Evolutionary conservation across 2,113 vertebrate species (phyloP).

Genomic region (Dasypus novemcinctus): DNA sequence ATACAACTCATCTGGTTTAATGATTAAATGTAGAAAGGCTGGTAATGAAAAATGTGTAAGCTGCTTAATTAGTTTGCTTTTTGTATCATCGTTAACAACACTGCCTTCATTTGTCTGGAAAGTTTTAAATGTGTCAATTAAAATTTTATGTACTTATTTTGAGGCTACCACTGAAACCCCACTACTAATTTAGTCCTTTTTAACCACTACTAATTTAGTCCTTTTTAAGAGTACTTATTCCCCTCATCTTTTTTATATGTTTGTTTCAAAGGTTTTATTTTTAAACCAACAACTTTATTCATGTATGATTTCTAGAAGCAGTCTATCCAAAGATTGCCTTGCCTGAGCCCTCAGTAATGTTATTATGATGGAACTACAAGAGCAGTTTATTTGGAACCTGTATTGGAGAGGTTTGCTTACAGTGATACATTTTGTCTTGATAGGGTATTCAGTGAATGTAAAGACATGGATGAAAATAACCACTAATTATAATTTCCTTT

Average conservation of each 20-base stretch:
- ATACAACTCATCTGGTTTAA: background rate
- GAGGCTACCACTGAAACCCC: background rate
- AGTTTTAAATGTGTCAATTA: background rate
- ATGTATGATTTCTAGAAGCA: background rate
- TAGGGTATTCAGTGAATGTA: background rate
- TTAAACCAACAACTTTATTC: background rate
- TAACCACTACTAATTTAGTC: background rate
- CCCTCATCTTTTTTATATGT: background rate
- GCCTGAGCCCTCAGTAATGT: background rate
- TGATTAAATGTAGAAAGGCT: background rate
- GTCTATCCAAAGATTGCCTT: background rate
- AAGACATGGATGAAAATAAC: background rate
- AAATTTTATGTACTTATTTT: background rate
- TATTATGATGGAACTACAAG: background rate
- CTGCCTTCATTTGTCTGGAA: background rate
- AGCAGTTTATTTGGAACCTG: background rate
- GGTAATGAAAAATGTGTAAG: background rate
- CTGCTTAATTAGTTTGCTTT: background rate
- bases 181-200: background rate
- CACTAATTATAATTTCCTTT: background rate
- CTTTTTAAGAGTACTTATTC: background rate
- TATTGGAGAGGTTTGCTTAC: background rate
- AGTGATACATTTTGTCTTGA: background rate
- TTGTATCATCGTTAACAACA: background rate
- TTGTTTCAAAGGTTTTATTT: slow-evolving; percentile 21